Base-by-base conservation (phyloP, 2,888 invertebrate species). In the Prionchulus punctatus region DNA sequence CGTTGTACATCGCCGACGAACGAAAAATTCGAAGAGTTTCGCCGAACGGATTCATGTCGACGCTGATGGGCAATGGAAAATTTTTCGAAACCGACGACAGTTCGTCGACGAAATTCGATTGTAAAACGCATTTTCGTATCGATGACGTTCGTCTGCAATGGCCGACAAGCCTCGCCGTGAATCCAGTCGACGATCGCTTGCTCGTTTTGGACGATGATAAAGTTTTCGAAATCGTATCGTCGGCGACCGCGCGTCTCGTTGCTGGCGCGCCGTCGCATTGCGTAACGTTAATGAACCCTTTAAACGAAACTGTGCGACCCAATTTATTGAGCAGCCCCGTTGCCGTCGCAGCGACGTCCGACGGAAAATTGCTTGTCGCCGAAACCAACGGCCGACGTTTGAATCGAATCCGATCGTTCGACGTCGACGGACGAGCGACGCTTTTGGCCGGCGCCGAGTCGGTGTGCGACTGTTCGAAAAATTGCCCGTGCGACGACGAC, bases 1-100 rank as follows among this genome's bases (percentile, higher is more conserved):
- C 90, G 23, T 86, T 96, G 82, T 98, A 90, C 71, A 86, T 96
- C 61, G 92, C 92, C 55, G 96, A 98, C 73, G 94, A 94, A 52
- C 90, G 91, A 1, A 91, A 91, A 68, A 88, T 98, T 59, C 81
- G 96, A 61, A 86, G 86, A 30, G 89, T 98, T 12, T 90, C 90
- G 77, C 67, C 70, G 21, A 68, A 73, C 60, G 90, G 89, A 47
- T 81, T 86, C 54, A 92, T 94, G 62, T 86, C 87, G 94, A 55
- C 58, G 30, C 15, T 57, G 15, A 18, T 52, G 23, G 30, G 12
- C 23, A 30, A 30, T 30, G n/a, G n/a, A n/a, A n/a, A n/a, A n/a
- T n/a, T n/a, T n/a, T 45, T 23, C 18, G 12, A 4, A 7, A 28
- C 27, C 3, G 12, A 2, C 45, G 21, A 18, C 3, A 43, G 48